Conservation (phyloP, 2,888 invertebrate genomes). For the Nematopogon swammerdamellus region DNA sequence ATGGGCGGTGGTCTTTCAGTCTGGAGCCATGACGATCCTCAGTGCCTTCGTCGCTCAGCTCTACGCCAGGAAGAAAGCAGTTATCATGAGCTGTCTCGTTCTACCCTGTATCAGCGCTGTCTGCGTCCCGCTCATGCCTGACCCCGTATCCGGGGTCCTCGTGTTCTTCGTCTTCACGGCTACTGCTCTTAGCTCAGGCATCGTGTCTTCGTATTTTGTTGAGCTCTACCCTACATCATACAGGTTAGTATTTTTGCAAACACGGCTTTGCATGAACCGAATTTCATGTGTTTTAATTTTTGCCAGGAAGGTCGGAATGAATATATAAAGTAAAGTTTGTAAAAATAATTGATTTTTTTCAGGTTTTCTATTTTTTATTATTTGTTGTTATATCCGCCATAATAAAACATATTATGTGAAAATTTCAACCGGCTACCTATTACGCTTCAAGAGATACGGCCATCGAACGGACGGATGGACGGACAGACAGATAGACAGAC, state of each 20-base stretch:
- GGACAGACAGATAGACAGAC: too few species aligned
- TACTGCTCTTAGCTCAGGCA: slow-evolving; percentile 39
- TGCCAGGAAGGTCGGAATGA: too few species aligned
- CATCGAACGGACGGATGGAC: too few species aligned
- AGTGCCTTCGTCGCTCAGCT: not conserved
- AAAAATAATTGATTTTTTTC: too few species aligned
- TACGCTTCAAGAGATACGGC: too few species aligned
- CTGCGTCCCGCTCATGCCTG: not conserved
- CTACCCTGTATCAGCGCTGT: not conserved
- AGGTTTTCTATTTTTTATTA: too few species aligned
- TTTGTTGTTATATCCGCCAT: too few species aligned
- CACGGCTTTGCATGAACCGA: not conserved
- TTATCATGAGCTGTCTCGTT: not conserved
- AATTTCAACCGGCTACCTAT: too few species aligned
- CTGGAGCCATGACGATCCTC: not conserved
- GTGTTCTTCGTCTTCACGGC: slow-evolving; percentile 39
- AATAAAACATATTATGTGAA: too few species aligned
- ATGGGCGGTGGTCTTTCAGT: not conserved
- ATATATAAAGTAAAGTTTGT: too few species aligned
- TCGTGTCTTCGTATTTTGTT: slow-evolving; percentile 41
- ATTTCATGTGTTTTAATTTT: not conserved
- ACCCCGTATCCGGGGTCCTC: slow-evolving; percentile 27
- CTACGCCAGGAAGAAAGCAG: not conserved
- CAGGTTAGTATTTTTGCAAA: slow-evolving; percentile 23
- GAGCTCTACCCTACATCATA: slow-evolving; percentile 42